These are phyloP conservation scores for Pogonus chalceus DNA, from an alignment of 1,140 invertebrate genomes.

Conservation along the genomic window DNA sequence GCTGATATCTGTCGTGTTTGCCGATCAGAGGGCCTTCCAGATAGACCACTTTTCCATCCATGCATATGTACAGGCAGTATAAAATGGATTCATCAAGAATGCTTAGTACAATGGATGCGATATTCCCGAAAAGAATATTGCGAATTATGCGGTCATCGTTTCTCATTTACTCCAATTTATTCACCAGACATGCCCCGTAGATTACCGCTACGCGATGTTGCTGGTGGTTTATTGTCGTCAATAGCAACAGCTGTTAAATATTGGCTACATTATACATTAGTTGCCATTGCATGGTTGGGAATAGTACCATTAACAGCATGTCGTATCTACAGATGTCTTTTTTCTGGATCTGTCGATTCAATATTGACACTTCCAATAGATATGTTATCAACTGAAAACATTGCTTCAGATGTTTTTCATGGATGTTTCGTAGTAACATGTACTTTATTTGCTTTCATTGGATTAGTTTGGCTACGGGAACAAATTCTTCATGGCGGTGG, in stretches of 20 bases:
- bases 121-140: constrained; percentile 98
- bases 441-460: constrained; percentile 93
- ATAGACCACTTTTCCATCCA: constrained; percentile 74
- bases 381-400: constrained; percentile 86
- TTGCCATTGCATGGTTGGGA: constrained; percentile 95
- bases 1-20: constrained; percentile 95
- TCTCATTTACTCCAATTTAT: constrained; percentile 98
- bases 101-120: constrained; percentile 80
- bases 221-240: constrained; percentile 79
- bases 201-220: constrained; percentile 81
- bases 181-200: constrained; percentile 97
- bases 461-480: constrained; percentile 92
- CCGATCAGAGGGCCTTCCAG: constrained; percentile 77
- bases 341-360: constrained; percentile 77
- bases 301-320: constrained; percentile 95
- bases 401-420: constrained; percentile 87
- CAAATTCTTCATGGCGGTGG: constrained; percentile 96
- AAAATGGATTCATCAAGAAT: constrained; percentile 97
- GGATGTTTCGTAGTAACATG: constrained; percentile 95
- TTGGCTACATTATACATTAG: constrained; percentile 93
- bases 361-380: constrained; percentile 81
- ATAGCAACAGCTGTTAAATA: constrained; percentile 85
- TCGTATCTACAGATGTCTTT: constrained; percentile 85
- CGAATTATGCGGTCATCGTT: constrained; percentile 94
- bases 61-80: constrained; percentile 99